Conservation (phyloP, 2,888 invertebrate genomes). For the Lithophane semibrunnea region DNA sequence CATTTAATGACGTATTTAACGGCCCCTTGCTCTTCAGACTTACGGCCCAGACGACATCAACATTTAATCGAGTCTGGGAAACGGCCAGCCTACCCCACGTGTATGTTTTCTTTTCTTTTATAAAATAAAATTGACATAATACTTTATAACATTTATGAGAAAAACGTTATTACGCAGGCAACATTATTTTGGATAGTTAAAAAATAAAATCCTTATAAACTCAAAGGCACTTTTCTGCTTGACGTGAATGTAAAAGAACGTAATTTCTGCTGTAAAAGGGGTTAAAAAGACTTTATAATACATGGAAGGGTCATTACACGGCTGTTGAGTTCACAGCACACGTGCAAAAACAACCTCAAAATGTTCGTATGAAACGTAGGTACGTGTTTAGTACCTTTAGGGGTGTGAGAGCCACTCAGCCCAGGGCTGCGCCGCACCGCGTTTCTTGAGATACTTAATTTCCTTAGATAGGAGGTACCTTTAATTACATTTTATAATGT, state of each 20-base stretch:
- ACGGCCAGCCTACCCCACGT: not conserved
- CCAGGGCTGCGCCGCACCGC: constrained; percentile 47
- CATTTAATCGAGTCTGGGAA: constrained; percentile 51
- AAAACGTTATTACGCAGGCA: constrained; percentile 24
- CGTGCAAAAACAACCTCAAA: constrained; percentile 82
- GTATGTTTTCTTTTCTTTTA: constrained; percentile 6
- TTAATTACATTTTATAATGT: constrained; percentile 33
- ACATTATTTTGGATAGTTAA: constrained; percentile 64
- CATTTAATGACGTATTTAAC: constrained; percentile 70
- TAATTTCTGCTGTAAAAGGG: constrained; percentile 82
- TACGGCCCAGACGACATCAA: constrained; percentile 48
- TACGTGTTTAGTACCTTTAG: constrained; percentile 62
- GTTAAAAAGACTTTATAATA: constrained; percentile 85
- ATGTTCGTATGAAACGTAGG: constrained; percentile 69
- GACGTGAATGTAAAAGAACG: constrained; percentile 82
- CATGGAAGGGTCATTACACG: constrained; percentile 86
- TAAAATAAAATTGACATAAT: constrained; percentile 24
- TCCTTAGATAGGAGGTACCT: constrained; percentile 54
- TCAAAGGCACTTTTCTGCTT: constrained; percentile 83
- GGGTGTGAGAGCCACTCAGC: constrained; percentile 62
- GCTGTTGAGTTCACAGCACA: constrained; percentile 84
- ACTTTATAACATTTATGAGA: constrained; percentile 1
- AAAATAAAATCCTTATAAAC: constrained; percentile 74
- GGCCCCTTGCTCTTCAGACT: constrained; percentile 49
- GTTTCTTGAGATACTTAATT: constrained; percentile 64